Conservation (phyloP, 2,888 invertebrate genomes). For the Taphrorychus bicolor region DNA sequence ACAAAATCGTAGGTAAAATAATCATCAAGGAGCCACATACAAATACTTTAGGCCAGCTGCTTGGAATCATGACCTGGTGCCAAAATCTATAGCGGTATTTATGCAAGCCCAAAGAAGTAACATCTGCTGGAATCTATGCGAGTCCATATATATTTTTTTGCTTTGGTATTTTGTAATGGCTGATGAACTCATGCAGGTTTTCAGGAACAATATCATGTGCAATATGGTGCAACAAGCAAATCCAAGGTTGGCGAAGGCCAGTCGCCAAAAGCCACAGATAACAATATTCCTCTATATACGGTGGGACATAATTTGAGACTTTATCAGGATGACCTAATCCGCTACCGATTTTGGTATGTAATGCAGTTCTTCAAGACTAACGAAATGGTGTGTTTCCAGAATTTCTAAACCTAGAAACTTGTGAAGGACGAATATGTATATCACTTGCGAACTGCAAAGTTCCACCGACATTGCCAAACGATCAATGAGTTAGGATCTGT, state of each 20-base stretch:
- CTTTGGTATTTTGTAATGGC: neutral
- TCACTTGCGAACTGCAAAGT: neutral
- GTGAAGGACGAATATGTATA: neutral
- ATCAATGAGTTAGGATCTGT: neutral
- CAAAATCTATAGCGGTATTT: neutral
- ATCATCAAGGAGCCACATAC: neutral
- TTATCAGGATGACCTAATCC: neutral
- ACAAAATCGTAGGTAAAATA: neutral
- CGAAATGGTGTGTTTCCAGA: constrained; percentile 10
- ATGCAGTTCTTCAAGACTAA: neutral
- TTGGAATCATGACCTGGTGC: neutral
- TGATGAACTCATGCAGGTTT: neutral
- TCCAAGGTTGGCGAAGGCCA: neutral
- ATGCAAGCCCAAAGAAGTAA: neutral
- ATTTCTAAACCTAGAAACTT: neutral
- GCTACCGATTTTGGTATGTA: constrained; percentile 3
- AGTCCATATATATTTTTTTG: neutral
- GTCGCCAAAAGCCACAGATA: constrained; percentile 1
- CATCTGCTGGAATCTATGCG: neutral
- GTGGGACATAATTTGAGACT: neutral
- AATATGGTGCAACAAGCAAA: neutral
- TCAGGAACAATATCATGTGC: neutral
- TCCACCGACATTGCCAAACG: neutral
- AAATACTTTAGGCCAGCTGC: neutral
- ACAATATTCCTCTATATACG: constrained; percentile 5